These are phyloP conservation scores for Gallinago nigripennis DNA, from an alignment of 2,797 vertebrate genomes.

Conservation along the genomic window DNA sequence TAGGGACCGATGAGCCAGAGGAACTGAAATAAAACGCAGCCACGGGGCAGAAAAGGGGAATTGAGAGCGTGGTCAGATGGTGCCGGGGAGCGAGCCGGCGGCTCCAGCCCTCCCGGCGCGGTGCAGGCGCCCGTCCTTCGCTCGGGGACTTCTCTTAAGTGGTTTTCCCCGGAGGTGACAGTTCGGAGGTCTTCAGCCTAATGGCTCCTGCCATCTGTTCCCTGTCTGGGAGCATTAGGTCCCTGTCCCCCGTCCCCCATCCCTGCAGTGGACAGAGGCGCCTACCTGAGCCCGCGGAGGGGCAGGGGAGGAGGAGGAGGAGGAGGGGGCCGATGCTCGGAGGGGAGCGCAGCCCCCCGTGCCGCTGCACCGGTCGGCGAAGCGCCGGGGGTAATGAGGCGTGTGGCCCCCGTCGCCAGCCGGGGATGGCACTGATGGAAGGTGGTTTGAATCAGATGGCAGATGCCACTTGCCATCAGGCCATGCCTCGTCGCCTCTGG, in stretches of 20 bases:
- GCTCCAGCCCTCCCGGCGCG: not conserved
- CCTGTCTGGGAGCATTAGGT: conserved; percentile 17
- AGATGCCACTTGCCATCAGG: conserved; percentile 79
- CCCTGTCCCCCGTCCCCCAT: not conserved
- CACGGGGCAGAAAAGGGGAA: conserved; percentile 52
- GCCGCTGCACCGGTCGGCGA: not conserved
- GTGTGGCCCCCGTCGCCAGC: conserved; percentile 51
- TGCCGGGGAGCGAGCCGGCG: not conserved
- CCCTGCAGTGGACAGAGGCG: not conserved
- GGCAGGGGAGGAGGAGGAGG: not conserved
- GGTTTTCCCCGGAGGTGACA: conserved; percentile 47
- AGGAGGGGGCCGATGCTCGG: not conserved
- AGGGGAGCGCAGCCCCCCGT: not conserved
- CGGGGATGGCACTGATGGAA: conserved; percentile 73
- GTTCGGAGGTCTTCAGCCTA: not conserved
- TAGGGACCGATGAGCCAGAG: not conserved
- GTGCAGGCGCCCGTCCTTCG: not conserved
- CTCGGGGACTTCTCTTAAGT: conserved; percentile 12
- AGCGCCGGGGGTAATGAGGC: conserved; percentile 58
- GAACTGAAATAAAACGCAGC: conserved; percentile 22
- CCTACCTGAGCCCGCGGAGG: not conserved
- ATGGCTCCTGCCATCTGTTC: conserved; percentile 59
- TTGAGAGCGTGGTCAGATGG: not conserved
- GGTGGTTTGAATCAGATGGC: conserved; percentile 80
- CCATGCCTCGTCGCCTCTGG: conserved; percentile 71